Conservation (phyloP, 2,888 invertebrate species). For the Rhodophaea formosa region DNA sequence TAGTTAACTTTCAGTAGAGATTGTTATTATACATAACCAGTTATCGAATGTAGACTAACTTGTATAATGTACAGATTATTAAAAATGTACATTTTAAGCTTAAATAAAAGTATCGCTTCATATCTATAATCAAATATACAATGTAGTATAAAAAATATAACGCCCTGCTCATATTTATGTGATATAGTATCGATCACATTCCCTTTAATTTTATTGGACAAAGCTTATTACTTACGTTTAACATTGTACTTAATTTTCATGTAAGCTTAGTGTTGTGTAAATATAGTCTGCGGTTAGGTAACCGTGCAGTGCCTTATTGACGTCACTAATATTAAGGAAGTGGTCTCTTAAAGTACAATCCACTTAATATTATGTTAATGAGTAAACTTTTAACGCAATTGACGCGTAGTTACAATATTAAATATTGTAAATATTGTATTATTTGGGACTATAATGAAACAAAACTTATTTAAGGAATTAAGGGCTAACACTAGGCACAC, state of each 20-base stretch:
- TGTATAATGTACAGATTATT: background rate
- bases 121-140: background rate
- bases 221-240: background rate
- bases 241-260: conserved; percentile 14
- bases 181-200: conserved; percentile 27
- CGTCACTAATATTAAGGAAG: background rate
- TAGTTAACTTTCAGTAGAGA: background rate
- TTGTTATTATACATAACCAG: background rate
- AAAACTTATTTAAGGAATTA: too few species aligned
- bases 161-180: conserved; percentile 16
- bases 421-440: too few species aligned
- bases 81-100: background rate
- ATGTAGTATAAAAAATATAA: background rate
- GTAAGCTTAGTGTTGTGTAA: background rate
- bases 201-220: conserved; percentile 16
- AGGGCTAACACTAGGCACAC: too few species aligned
- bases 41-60: background rate
- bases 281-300: background rate
- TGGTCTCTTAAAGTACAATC: conserved; percentile 53
- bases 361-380: conserved; percentile 34
- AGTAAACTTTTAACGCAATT: conserved; percentile 17
- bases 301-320: conserved; percentile 13
- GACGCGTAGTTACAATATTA: background rate
- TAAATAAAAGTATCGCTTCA: background rate
- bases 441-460: too few species aligned